A percentile compares a stretch with the other conserved stretches of the same genome.
These are phyloP conservation scores for Lithobius niger DNA, from an alignment of 1,140 invertebrate genomes.

Conservation along the genomic window DNA sequence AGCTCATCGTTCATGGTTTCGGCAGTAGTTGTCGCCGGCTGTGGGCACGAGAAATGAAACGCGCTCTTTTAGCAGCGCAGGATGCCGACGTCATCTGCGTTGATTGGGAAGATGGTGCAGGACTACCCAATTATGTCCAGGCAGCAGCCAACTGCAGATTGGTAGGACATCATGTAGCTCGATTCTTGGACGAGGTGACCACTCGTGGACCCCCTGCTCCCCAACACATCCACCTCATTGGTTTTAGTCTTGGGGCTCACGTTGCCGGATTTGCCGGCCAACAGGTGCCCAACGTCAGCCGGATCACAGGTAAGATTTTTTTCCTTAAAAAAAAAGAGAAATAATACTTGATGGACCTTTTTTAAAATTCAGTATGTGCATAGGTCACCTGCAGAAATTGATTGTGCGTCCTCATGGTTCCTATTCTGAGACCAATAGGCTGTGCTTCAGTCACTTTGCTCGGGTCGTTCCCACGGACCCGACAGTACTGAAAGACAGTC, in stretches of 20 bases:
- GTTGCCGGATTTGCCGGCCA: constrained; percentile 86
- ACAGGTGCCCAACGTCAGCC: constrained; percentile 60
- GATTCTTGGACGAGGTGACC: constrained; percentile 42
- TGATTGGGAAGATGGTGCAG: constrained; percentile 84
- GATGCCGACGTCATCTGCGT: constrained; percentile 65
- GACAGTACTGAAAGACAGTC: too few species aligned
- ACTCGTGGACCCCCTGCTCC: constrained; percentile 25
- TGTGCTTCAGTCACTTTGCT: too few species aligned
- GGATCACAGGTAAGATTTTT: constrained; percentile 56
- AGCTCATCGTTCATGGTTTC: constrained; percentile 89
- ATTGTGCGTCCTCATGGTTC: too few species aligned
- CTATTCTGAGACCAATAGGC: too few species aligned
- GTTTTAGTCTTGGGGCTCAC: constrained; percentile 83
- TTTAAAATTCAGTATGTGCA: too few species aligned
- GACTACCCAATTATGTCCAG: constrained; percentile 80
- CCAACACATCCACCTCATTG: constrained; percentile 70
- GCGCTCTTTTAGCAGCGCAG: constrained; percentile 71
- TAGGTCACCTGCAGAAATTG: too few species aligned
- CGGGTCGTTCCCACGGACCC: too few species aligned
- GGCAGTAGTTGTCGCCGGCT: constrained; percentile 74
- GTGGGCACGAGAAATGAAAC: constrained; percentile 87
- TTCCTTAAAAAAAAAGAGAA: too few species aligned
- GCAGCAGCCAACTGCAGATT: constrained; percentile 84
- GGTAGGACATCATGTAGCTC: constrained; percentile 76
- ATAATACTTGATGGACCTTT: too few species aligned